Percentiles rank a stretch among this genome's conserved stretches.
Evolutionary conservation across 92 coral and sea anemone genomes (phyloP).

Genomic region (Desmophyllum pertusum): DNA sequence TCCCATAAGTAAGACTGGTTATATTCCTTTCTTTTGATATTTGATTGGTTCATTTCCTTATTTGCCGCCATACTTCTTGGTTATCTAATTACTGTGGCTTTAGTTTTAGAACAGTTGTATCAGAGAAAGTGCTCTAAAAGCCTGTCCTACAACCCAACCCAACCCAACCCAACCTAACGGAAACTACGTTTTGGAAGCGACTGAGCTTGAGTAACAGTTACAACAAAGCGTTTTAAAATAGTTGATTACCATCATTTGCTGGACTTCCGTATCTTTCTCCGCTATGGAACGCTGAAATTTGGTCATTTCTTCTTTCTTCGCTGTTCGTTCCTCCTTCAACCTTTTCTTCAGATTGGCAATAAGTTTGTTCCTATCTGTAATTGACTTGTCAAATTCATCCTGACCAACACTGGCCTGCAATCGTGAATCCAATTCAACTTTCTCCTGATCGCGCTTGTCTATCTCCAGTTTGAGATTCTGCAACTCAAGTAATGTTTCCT

Average conservation of each 20-base stretch:
- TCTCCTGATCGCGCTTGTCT: constrained; percentile 77
- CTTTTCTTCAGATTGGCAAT: constrained; percentile 73
- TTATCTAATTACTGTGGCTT: not conserved
- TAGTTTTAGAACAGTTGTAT: not conserved
- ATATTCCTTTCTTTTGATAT: not conserved
- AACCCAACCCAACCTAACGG: not conserved
- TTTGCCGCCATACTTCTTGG: not conserved
- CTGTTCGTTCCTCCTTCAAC: constrained; percentile 67
- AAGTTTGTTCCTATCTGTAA: constrained; percentile 76
- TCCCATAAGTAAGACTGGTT: not conserved
- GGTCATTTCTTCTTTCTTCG: constrained; percentile 62
- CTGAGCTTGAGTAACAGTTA: not conserved
- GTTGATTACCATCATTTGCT: constrained; percentile 40
- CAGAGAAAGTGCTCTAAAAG: not conserved
- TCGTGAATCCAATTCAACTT: constrained; percentile 73
- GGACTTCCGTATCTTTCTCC: constrained; percentile 67
- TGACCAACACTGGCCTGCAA: constrained; percentile 69
- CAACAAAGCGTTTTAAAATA: not conserved
- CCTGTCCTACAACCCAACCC: not conserved
- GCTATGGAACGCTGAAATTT: constrained; percentile 54
- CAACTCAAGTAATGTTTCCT: constrained; percentile 75
- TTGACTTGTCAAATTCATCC: constrained; percentile 65
- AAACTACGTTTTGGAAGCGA: not conserved
- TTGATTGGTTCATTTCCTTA: not conserved
- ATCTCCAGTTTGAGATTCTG: constrained; percentile 82